Conservation (phyloP, 2,113 vertebrate species). For the Camelus bactrianus region DNA sequence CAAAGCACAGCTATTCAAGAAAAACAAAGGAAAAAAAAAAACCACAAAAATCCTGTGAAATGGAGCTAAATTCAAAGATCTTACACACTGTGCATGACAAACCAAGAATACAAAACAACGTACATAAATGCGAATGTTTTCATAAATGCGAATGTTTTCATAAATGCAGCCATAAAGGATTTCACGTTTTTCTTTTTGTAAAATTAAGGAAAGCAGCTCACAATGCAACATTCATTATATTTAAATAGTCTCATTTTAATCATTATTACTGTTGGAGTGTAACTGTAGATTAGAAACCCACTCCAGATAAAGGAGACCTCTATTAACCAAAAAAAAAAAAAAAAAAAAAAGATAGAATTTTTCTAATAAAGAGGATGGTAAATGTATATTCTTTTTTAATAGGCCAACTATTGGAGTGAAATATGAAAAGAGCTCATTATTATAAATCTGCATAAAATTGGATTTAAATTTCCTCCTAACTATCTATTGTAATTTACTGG, state of each 20-base stretch:
- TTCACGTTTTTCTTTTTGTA: slow-evolving; percentile 63
- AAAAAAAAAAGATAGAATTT: background rate
- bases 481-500: slow-evolving; percentile 60
- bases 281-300: slow-evolving; percentile 73
- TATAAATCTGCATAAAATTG: slow-evolving; percentile 77
- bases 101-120: slow-evolving; percentile 9
- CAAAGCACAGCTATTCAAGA: slow-evolving; percentile 10
- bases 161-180: slow-evolving; percentile 53
- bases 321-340: slow-evolving; percentile 66
- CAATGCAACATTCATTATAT: slow-evolving; percentile 75
- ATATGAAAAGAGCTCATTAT: slow-evolving; percentile 57
- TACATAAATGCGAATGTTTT: background rate
- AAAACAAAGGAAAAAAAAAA: background rate
- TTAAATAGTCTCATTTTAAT: slow-evolving; percentile 67
- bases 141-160: background rate
- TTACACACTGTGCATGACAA: background rate
- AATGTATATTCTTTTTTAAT: slow-evolving; percentile 37
- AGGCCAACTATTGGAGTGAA: slow-evolving; percentile 49
- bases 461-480: slow-evolving; percentile 64
- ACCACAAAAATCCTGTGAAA: background rate
- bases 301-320: slow-evolving; percentile 51
- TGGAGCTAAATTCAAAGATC: background rate
- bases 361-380: slow-evolving; percentile 64
- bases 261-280: slow-evolving; percentile 73
- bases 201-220: slow-evolving; percentile 61